These are phyloP conservation scores for Paratilapia polleni DNA, from an alignment of 2,113 vertebrate genomes.

Conservation along the genomic window DNA sequence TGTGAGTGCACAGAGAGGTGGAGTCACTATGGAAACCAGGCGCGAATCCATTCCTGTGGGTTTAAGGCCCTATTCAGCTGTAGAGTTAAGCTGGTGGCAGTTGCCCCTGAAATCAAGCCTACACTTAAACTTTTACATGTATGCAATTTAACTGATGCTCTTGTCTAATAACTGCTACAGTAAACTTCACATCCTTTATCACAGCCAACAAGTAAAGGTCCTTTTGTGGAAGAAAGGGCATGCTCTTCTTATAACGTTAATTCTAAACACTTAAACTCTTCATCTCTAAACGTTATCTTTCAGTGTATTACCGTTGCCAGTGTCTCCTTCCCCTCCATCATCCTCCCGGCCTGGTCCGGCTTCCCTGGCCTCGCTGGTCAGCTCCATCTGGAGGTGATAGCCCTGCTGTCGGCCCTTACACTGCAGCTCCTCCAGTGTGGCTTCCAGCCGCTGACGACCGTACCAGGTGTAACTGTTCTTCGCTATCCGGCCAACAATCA, in stretches of 20 bases:
- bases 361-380: conserved; percentile 72
- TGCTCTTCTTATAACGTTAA: too few species aligned
- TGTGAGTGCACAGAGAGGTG: neutral
- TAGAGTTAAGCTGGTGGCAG: neutral
- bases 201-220: neutral
- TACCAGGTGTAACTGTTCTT: conserved; percentile 97
- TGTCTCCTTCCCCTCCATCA: conserved; percentile 69
- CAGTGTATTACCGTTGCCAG: conserved; percentile 77
- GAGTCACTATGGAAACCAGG: conserved; percentile 19
- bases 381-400: conserved; percentile 87
- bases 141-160: neutral
- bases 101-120: neutral
- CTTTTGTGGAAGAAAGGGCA: neutral
- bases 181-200: neutral
- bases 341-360: conserved; percentile 66
- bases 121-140: neutral
- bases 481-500: conserved; percentile 90
- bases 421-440: conserved; percentile 87
- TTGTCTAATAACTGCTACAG: neutral
- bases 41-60: neutral
- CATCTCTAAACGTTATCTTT: neutral
- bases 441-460: conserved; percentile 83
- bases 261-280: neutral
- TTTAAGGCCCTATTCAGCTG: neutral
- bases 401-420: conserved; percentile 84